Conservation (phyloP, 2,113 vertebrate genomes). For the Cairina moschata region DNA sequence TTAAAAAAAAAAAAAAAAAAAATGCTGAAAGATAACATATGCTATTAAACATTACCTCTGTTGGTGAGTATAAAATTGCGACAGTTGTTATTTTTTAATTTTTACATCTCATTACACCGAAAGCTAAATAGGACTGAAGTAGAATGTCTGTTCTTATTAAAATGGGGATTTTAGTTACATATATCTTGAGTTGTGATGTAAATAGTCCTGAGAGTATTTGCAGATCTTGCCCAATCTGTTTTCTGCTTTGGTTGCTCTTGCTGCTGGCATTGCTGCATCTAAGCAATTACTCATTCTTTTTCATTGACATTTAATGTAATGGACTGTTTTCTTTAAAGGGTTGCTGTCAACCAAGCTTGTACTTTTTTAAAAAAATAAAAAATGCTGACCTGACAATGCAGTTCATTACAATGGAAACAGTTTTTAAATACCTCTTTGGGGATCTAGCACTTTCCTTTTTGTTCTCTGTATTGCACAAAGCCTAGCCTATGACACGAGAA, state of each 20-base stretch:
- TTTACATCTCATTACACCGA: neutral
- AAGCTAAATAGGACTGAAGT: neutral
- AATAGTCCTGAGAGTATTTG: neutral
- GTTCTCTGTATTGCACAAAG: conserved; percentile 13
- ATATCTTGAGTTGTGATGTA: neutral
- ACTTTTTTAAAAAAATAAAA: neutral
- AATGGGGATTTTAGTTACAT: neutral
- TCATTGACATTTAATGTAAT: conserved; percentile 9
- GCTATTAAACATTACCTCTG: neutral
- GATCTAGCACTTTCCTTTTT: neutral
- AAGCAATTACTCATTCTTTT: conserved; percentile 18
- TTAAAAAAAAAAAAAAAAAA: neutral
- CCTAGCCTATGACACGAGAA: neutral
- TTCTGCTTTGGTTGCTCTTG: conserved; percentile 32
- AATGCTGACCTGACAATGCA: neutral
- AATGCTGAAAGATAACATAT: neutral
- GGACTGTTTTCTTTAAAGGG: conserved; percentile 2
- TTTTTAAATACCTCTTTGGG: neutral
- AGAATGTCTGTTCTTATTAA: neutral
- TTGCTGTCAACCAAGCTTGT: neutral
- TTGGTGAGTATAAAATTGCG: neutral
- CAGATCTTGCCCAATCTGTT: neutral
- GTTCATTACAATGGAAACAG: neutral
- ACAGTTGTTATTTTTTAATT: neutral
- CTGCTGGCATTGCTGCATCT: conserved; percentile 10